Conservation (phyloP, 2,113 vertebrate genomes). For the Gallinago media region DNA sequence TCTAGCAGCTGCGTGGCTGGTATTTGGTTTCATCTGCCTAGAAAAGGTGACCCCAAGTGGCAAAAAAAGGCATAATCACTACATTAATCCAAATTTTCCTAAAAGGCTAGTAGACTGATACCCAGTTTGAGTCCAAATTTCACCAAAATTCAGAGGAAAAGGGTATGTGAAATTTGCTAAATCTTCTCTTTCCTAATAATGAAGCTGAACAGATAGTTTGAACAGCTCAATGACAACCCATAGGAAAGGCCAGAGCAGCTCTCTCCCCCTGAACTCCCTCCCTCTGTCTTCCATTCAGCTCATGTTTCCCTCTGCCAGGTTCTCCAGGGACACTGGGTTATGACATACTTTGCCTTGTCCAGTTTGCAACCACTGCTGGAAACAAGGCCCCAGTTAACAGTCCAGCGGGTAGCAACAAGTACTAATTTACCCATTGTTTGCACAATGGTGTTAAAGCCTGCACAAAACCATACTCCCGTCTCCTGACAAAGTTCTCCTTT, state of each 20-base stretch:
- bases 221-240: background rate
- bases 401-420: background rate
- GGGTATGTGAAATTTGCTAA: background rate
- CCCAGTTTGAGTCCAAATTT: background rate
- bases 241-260: background rate
- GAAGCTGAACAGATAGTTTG: background rate
- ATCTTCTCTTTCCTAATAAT: background rate
- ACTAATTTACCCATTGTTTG: background rate
- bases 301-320: rapidly evolving
- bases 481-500: background rate
- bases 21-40: rapidly evolving
- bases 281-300: rapidly evolving
- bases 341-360: background rate
- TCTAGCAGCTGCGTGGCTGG: rapidly evolving
- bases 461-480: background rate
- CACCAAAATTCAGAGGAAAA: background rate
- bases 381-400: background rate
- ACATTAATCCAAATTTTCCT: background rate
- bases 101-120: rapidly evolving
- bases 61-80: background rate
- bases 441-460: background rate
- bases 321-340: background rate
- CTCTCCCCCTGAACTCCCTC: background rate
- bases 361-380: background rate
- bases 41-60: slow-evolving; percentile 40